Conservation (phyloP, 1,140 invertebrate species). For the Cydia pomonella region DNA sequence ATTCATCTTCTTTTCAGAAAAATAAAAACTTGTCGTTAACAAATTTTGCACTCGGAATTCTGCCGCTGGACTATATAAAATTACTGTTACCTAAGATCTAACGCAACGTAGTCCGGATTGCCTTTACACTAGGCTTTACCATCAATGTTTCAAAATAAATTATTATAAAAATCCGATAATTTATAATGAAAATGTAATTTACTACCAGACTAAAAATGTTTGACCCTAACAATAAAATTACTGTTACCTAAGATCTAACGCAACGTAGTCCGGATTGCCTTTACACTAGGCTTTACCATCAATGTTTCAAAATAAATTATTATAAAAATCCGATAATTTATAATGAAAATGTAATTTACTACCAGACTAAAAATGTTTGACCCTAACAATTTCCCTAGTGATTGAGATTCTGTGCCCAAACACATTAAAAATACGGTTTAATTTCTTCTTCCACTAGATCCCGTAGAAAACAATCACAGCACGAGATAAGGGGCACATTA, state of each 20-base stretch:
- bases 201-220: not conserved
- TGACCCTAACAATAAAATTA: not conserved
- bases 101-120: too few relatives aligned
- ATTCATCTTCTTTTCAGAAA: too few relatives aligned
- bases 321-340: not conserved
- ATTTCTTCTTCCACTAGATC: not conserved
- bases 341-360: not conserved
- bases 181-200: not conserved
- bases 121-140: too few relatives aligned
- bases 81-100: too few relatives aligned
- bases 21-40: too few relatives aligned
- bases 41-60: too few relatives aligned
- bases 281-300: too few relatives aligned
- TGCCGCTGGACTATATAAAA: too few relatives aligned
- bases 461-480: constrained; percentile 19
- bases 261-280: too few relatives aligned
- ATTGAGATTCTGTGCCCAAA: not conserved
- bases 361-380: not conserved
- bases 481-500: constrained; percentile 27
- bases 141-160: not conserved
- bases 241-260: too few relatives aligned
- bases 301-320: not conserved
- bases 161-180: not conserved
- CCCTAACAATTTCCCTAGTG: not conserved
- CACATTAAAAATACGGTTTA: not conserved